These are phyloP conservation scores for Apostichopus parvimensis DNA, from an alignment of 35 echinoderm and acorn worm genomes.

Conservation along the genomic window DNA sequence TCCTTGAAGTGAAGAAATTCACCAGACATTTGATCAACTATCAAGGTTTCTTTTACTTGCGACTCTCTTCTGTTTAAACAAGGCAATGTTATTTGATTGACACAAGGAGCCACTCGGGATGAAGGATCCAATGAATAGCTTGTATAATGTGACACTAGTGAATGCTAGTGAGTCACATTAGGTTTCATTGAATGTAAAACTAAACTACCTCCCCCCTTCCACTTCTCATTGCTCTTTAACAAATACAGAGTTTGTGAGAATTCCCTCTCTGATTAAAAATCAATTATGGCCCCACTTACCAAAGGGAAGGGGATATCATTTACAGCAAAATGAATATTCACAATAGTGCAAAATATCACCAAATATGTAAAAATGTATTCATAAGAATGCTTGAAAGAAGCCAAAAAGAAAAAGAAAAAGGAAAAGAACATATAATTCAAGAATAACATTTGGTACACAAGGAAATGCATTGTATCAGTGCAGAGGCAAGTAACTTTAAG, in stretches of 20 bases:
- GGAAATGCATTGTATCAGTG: no score
- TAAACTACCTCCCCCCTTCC: background rate
- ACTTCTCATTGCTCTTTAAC: no score
- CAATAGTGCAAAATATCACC: background rate
- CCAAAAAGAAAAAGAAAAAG: no score
- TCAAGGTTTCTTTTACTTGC: background rate
- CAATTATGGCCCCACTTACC: background rate
- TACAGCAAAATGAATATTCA: background rate
- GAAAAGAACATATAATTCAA: no score
- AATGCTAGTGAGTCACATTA: background rate
- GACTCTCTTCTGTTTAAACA: background rate
- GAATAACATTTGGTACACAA: no score
- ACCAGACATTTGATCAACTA: no score
- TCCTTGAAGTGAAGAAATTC: background rate
- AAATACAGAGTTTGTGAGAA: no score
- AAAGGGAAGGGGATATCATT: background rate
- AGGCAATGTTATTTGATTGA: background rate
- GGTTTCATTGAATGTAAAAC: background rate
- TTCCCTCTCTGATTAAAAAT: background rate
- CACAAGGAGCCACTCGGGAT: background rate
- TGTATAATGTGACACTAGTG: background rate
- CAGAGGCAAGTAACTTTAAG: no score
- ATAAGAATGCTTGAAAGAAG: background rate
- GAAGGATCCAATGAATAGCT: background rate
- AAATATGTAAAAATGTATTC: background rate